Evolutionary conservation across 2,797 vertebrate species (phyloP), one percentile per base, ranked within the genome.

Genomic region (Notoglanidium macrostoma): DNA sequence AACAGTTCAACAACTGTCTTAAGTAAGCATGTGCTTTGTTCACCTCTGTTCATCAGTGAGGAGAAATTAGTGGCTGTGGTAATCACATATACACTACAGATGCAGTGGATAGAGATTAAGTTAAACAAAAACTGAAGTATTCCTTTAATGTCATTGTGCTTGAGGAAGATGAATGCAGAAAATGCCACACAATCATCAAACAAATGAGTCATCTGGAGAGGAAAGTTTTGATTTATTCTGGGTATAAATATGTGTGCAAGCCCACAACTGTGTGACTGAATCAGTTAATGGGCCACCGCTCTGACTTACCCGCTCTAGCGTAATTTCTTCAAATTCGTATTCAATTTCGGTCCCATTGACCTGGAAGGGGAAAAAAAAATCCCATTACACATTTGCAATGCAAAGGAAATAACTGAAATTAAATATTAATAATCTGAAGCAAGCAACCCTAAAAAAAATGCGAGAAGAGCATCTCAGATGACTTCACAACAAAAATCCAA

Each of bases 251-350:
- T 80, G 73, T n/a, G 44, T 83, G 40, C 17, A 70, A 57, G 26
- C 65, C 49, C 14, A 44, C 32, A 29, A 61, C 3, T 63, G 35
- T 73, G 63, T 85, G 78, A 19, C n/a, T 10, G 54, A 21, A 51
- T 59, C n/a, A 86, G 29, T 86, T 26, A 85, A 73, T 15, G 26
- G 29, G 57, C 61, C 10, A 77, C n/a, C 5, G 19, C 35, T 67
- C 65, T 84, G 87, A 96, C 97, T 97, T 94, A 99, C 98, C 96
- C 98, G 96, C 89, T 99, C 98, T 91, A 99, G 90, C 91, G 98
- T 99, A 93, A 99, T 99, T 96, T 99, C 98, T 95, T 99, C 98
- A 96, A 98, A 99, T 94, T 99, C 98, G 93, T 98, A 99, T 95
- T 98, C 97, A 90, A 98, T 99, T 96, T 99, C 98, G 90, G 98